Conservation (phyloP, 2,113 vertebrate genomes). For the Suricata suricatta region DNA sequence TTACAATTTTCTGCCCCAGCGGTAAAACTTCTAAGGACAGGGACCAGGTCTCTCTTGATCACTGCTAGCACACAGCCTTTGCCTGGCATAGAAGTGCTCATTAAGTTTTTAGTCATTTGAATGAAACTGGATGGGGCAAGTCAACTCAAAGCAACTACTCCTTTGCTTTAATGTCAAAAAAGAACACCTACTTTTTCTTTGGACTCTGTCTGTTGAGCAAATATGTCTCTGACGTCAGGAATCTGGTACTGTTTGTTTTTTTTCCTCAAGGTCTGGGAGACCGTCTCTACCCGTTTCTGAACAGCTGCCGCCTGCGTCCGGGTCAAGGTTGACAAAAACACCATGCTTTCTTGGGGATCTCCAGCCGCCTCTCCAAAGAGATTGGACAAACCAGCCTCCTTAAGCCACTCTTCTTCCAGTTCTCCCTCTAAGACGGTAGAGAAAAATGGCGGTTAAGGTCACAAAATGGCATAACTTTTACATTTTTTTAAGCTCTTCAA, state of each 20-base stretch:
- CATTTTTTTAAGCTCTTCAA: neutral
- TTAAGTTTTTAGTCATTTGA: neutral
- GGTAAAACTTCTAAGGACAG: neutral
- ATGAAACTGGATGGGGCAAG: neutral
- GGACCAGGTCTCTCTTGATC: neutral
- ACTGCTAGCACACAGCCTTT: neutral
- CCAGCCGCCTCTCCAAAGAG: conserved; percentile 89
- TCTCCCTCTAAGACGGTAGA: conserved; percentile 90
- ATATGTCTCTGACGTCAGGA: conserved; percentile 97
- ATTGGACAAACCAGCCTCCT: conserved; percentile 93
- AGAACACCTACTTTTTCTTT: conserved; percentile 84
- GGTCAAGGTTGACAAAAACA: conserved; percentile 93
- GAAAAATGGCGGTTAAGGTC: conserved; percentile 26
- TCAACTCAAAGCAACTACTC: neutral
- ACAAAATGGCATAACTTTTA: neutral
- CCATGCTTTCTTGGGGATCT: conserved; percentile 90
- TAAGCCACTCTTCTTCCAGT: conserved; percentile 96
- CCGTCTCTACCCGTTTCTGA: conserved; percentile 90
- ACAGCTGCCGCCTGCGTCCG: conserved; percentile 94
- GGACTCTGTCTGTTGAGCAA: conserved; percentile 86
- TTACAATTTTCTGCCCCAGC: neutral
- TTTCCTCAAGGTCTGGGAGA: conserved; percentile 94
- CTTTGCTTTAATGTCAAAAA: neutral
- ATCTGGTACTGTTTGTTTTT: conserved; percentile 93
- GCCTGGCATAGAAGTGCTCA: neutral